A percentile compares a stretch with the other conserved stretches of the same genome.
These are phyloP conservation scores for Allolobophora icterica DNA, from an alignment of 2,888 invertebrate species.

Conservation along the genomic window DNA sequence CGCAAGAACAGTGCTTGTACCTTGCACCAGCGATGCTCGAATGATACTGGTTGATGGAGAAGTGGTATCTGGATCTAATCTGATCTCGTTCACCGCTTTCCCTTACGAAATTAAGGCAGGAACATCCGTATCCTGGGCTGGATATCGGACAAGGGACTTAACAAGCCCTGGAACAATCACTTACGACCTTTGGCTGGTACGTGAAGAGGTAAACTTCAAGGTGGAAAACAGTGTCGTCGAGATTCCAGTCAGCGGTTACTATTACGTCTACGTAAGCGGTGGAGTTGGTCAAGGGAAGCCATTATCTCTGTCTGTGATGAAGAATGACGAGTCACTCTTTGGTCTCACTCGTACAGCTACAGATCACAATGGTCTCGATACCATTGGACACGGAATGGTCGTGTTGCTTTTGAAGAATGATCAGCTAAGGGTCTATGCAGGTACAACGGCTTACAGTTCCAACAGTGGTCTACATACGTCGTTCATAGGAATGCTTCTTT, in stretches of 20 bases:
- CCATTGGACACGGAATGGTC: too few species aligned
- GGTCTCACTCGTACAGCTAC: too few species aligned
- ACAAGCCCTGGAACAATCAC: background rate
- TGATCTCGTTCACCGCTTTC: constrained; percentile 38
- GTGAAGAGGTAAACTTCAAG: background rate
- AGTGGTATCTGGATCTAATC: background rate
- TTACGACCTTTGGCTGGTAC: background rate
- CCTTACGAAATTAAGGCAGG: constrained; percentile 29
- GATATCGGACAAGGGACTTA: constrained; percentile 27
- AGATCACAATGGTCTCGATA: background rate
- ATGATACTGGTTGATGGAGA: constrained; percentile 9
- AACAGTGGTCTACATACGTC: too few species aligned
- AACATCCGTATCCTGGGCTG: constrained; percentile 32
- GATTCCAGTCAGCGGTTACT: constrained; percentile 32
- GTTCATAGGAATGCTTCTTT: too few species aligned
- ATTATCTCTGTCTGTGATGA: background rate
- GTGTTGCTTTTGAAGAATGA: too few species aligned
- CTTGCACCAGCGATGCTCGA: constrained; percentile 25
- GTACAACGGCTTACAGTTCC: too few species aligned
- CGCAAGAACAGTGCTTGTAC: constrained; percentile 33
- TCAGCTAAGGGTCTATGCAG: too few species aligned
- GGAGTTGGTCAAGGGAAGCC: background rate
- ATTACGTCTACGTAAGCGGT: constrained; percentile 40
- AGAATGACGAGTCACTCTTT: too few species aligned
- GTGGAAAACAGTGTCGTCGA: background rate